Evolutionary conservation across 2,888 invertebrate genomes (phyloP), one percentile per base, ranked within the genome.

Genomic region (Diachrysia chrysitis): DNA sequence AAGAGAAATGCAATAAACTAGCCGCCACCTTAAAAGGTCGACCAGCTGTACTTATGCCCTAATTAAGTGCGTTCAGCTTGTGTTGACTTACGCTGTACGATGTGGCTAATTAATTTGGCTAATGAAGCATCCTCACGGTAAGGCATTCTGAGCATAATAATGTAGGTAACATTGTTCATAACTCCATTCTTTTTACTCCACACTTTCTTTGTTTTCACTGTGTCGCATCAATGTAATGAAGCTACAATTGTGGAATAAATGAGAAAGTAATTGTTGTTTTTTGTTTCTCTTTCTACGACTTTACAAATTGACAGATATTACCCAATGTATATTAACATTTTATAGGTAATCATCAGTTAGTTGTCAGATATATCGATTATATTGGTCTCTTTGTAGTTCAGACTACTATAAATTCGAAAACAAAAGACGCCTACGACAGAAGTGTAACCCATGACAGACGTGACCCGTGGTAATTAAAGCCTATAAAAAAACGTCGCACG

Each of bases 121-220:
- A 51, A 51, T 51, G 48, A 51, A 21, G 48, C 48, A 51, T 51
- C 48, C 19, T 19, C 7, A 12, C 19, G 12, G 21, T 14, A 19
- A 19, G 48, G n/a, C n/a, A 21, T 51, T 6, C 19, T 19, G 19
- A 51, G 48, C 10, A 51, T 51, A 21, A n/a, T n/a, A 19, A 21
- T 4, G 10, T 2, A 3, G 19, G 48, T 51, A 51, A 51, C 21
- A 51, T 10, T 51, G 19, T 51, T 19, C 48, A 51, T 51, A 51
- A 51, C 19, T 51, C 17, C 19, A 21, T 51, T 9, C 12, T 51
- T 10, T 42, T 42, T n/a, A n/a, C n/a, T 42, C n/a, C 42, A n/a
- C 42, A 42, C 42, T 42, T 42, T 42, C 42, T 42, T n/a, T n/a
- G n/a, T 42, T 42, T n/a, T 42, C 42, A n/a, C 42, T n/a, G 7